Evolutionary conservation across 2,888 invertebrate species (phyloP).

Genomic region (Synergus itoensis): DNA sequence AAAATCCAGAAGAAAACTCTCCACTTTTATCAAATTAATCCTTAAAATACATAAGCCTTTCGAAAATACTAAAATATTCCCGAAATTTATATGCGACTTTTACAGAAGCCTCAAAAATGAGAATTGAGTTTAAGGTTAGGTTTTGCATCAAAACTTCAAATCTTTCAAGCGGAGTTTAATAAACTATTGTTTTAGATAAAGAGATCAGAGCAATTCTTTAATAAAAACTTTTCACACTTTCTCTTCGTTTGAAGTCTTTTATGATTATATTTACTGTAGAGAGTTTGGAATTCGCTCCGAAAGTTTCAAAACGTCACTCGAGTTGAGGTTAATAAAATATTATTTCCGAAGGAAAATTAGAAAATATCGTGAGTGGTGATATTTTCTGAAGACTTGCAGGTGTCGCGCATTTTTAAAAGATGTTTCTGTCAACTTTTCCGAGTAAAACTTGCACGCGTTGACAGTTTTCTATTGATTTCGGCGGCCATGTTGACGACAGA

Average conservation of each 20-base stretch:
- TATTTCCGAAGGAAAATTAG: neutral
- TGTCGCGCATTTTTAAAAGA: conserved; percentile 11
- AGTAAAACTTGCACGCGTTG: conserved; percentile 58
- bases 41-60: neutral
- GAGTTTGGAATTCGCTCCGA: neutral
- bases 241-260: neutral
- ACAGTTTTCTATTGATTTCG: conserved; percentile 68
- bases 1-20: neutral
- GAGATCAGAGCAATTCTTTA: neutral
- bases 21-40: neutral
- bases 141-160: neutral
- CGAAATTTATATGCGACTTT: neutral
- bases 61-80: neutral
- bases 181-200: neutral
- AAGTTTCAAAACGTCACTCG: neutral
- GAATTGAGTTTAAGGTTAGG: neutral
- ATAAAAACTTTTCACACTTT: neutral
- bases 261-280: neutral
- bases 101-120: neutral
- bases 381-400: conserved; percentile 2
- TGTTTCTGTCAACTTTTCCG: conserved; percentile 15
- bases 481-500: conserved; percentile 65
- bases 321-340: neutral
- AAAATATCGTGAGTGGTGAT: neutral
- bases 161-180: neutral